These are phyloP conservation scores for Syrphus vitripennis DNA, from an alignment of 2,888 invertebrate species.

Conservation along the genomic window DNA sequence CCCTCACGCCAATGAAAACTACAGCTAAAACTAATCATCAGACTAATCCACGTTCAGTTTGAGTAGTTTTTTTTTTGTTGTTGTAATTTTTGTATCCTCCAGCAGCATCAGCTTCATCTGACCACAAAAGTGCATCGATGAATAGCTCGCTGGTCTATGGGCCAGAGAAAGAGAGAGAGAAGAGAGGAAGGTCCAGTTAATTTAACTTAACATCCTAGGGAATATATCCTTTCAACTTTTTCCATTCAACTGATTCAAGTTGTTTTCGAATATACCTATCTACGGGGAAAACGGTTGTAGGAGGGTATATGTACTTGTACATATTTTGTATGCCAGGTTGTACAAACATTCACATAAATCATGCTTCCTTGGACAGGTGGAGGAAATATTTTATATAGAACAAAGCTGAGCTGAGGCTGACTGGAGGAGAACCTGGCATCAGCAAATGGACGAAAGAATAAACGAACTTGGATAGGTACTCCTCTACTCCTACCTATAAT, in stretches of 20 bases:
- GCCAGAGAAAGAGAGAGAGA: not conserved
- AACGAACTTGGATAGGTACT: not conserved
- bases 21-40: conserved; percentile 39
- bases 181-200: conserved; percentile 37
- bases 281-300: not conserved
- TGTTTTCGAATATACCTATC: not conserved
- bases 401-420: not conserved
- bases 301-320: too few relatives aligned
- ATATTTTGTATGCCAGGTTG: conserved; percentile 38
- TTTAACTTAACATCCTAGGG: conserved; percentile 35
- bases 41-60: conserved; percentile 35
- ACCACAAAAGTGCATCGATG: conserved; percentile 37
- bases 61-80: not conserved
- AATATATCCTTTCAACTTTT: conserved; percentile 18
- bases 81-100: not conserved
- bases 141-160: not conserved
- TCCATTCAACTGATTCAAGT: conserved; percentile 54
- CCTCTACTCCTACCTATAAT: not conserved
- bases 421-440: not conserved
- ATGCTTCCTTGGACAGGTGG: conserved; percentile 48
- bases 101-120: not conserved
- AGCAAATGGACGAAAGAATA: not conserved
- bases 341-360: conserved; percentile 59
- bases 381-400: conserved; percentile 42
- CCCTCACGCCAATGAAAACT: not conserved